These are phyloP conservation scores for Folsomia candida DNA, from an alignment of 2,888 invertebrate genomes.

Conservation along the genomic window DNA sequence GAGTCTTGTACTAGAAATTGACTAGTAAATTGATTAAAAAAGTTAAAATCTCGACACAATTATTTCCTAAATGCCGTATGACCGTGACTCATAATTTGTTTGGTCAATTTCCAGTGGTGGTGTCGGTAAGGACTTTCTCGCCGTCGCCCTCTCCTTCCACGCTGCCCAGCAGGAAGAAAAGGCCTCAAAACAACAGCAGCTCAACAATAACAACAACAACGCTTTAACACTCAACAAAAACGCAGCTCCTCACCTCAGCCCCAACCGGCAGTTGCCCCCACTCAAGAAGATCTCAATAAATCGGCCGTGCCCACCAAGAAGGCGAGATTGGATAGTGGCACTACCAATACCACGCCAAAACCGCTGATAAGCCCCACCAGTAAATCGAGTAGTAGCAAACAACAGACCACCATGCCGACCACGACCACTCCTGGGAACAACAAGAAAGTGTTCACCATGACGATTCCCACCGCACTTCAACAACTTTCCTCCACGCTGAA, in stretches of 20 bases:
- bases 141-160: constrained; percentile 4
- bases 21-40: no score
- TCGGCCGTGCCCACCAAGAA: not conserved
- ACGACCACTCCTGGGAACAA: not conserved
- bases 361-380: not conserved
- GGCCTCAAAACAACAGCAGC: no score
- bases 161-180: constrained; percentile 1
- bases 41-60: no score
- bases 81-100: no score
- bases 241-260: not conserved
- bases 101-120: no score
- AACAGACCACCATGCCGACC: not conserved
- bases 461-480: not conserved
- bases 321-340: not conserved
- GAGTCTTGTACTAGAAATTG: no score
- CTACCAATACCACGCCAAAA: not conserved
- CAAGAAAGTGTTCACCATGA: not conserved
- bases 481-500: not conserved
- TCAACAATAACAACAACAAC: not conserved
- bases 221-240: not conserved
- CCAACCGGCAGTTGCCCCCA: no score
- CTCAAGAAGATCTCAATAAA: not conserved
- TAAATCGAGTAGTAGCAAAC: not conserved
- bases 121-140: constrained; percentile 3
- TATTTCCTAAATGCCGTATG: no score